Conservation (phyloP, 2,113 vertebrate species). For the Thunnus maccoyii region DNA sequence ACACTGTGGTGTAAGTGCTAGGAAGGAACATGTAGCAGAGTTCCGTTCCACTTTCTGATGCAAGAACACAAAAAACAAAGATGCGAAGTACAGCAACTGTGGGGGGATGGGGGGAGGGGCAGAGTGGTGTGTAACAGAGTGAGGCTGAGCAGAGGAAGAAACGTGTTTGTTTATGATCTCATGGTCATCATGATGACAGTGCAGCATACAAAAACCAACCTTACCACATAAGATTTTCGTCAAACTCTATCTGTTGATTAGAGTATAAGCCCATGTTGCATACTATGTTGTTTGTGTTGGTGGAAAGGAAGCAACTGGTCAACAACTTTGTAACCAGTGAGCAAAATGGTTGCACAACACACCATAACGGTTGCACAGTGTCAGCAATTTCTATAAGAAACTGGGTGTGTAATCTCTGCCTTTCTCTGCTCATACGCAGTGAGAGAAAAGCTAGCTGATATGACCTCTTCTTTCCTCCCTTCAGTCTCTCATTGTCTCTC, state of each 20-base stretch:
- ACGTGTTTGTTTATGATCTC: neutral
- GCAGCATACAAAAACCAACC: neutral
- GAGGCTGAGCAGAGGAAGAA: too few relatives aligned
- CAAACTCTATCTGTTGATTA: neutral
- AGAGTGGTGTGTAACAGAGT: neutral
- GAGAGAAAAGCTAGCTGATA: conserved; percentile 1
- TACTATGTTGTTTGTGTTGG: neutral
- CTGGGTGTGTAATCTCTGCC: neutral
- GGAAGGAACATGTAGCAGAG: too few relatives aligned
- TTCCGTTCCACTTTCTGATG: neutral
- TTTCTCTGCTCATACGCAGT: neutral
- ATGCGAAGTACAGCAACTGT: neutral
- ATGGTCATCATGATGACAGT: conserved; percentile 6
- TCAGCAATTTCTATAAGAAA: neutral
- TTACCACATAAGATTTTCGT: neutral
- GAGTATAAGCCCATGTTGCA: neutral
- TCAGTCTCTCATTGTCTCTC: conserved; percentile 17
- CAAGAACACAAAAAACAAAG: neutral
- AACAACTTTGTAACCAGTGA: neutral
- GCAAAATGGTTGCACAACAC: too few relatives aligned
- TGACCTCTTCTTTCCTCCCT: conserved; percentile 37
- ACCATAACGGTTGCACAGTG: neutral
- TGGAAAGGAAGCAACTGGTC: neutral
- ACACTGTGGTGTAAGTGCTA: too few relatives aligned
- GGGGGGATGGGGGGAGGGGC: neutral